Base-by-base conservation (phyloP, 23 tunicate species). In the Botrylloides violaceus region DNA sequence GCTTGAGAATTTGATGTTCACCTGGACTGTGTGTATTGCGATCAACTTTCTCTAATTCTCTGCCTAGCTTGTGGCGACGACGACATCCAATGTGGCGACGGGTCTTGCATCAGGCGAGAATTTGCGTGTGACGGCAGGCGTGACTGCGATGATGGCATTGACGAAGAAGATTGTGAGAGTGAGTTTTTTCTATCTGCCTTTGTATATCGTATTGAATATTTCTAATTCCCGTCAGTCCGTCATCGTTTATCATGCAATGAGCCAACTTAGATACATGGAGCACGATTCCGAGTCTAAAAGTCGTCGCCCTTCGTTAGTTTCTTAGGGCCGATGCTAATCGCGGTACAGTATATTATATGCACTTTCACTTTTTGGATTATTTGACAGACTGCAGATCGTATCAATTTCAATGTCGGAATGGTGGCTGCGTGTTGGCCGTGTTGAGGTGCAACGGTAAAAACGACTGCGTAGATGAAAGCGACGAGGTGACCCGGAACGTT, bases 71-170 rank as follows among this genome's bases (percentile, higher is more conserved):
- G 83, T 29, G 29, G 59, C 3, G 77, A 78, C 25, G 76, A 50
- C n/a, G 76, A 78, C 12, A 65, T 78, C 34, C 43, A 70, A 70
- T 78, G 83, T 34, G 76, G 66, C 21, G 76, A 78, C 50, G 83
- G 83, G 50, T 43, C 76, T 25, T 78, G 83, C 49, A 56, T 78
- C 39, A 32, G 15, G 32, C 65, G 76, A 3, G 58, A 34, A 20
- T 26, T 22, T 18, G 48, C 49, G 23, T 78, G 83, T 36, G 83
- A 78, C 50, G 77, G 64, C 4, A 55, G 29, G 21, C 12, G 6
- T 3, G 77, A 78, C 50, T 78, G 83, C 50, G 76, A 50, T 2
- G 76, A 68, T 24, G 53, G 38, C 18, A 56, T 61, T 49, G 83
- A 78, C 49, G 83, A 78, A 68, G 23, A 31, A n/a, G 48, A 53